phyloP scores from a whole-genome alignment of 2,888 invertebrate genomes.

The Priocnemis perturbator region DNA sequence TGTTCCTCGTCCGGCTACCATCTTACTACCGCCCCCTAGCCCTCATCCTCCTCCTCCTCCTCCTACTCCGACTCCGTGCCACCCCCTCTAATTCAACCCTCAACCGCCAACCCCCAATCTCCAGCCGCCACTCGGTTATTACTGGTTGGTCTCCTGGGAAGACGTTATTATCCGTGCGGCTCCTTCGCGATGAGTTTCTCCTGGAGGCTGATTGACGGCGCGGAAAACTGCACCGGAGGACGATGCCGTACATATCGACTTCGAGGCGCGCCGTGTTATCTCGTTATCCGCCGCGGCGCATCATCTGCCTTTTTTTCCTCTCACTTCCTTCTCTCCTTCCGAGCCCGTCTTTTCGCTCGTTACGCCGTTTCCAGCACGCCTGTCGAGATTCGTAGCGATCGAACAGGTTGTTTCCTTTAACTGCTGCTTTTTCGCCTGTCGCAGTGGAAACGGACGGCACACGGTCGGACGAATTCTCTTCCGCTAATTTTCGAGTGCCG shows the following conservation, averaged over 20 bases:
- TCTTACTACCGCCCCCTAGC: constrained; percentile 29
- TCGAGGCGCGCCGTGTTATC: neutral
- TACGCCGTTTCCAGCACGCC: neutral
- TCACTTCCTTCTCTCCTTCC: neutral
- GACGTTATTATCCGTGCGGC: constrained; percentile 67
- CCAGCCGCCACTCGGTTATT: constrained; percentile 64
- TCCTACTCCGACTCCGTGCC: constrained; percentile 4
- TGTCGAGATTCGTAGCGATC: neutral
- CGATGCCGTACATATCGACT: neutral
- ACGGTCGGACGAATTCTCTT: neutral
- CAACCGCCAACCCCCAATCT: constrained; percentile 56
- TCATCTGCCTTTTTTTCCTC: neutral
- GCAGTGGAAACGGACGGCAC: neutral
- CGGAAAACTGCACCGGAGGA: constrained; percentile 49
- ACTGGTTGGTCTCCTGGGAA: constrained; percentile 62
- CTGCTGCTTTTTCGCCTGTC: neutral
- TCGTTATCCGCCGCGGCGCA: neutral
- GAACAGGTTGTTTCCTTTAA: too few species aligned
- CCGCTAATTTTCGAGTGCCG: neutral
- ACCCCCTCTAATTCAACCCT: constrained; percentile 56
- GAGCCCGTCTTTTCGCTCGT: neutral
- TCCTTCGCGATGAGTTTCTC: constrained; percentile 60
- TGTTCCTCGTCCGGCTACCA: constrained; percentile 8
- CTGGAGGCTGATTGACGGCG: constrained; percentile 57
- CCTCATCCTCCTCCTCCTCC: constrained; percentile 10